phyloP scores from a whole-genome alignment of 1,140 invertebrate genomes.

The Papilio dardanus region DNA sequence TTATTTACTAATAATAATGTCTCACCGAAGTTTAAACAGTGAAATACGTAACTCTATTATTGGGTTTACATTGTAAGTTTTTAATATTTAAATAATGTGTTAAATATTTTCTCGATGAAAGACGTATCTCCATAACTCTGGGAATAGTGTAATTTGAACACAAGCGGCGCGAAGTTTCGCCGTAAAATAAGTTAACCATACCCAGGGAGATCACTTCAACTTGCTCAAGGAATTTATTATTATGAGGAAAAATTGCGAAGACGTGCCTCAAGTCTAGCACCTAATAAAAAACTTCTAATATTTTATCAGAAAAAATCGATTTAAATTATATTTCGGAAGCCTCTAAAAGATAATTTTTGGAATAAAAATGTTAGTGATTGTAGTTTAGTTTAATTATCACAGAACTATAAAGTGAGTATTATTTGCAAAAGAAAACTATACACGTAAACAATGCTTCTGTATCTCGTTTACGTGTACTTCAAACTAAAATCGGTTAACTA shows the following conservation, averaged over 20 bases:
- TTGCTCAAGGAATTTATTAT: slow-evolving; percentile 33
- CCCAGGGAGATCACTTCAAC: slow-evolving; percentile 32
- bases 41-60: too few species aligned
- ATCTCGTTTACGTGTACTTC: background rate
- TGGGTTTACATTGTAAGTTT: background rate
- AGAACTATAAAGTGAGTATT: background rate
- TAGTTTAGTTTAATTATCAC: background rate
- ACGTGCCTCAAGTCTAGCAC: slow-evolving; percentile 33
- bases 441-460: background rate
- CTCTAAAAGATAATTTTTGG: background rate
- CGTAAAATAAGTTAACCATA: slow-evolving; percentile 37
- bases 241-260: slow-evolving; percentile 36
- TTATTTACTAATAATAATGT: too few species aligned
- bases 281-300: slow-evolving; percentile 34
- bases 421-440: background rate
- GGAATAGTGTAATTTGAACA: slow-evolving; percentile 34
- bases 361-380: background rate
- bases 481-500: slow-evolving; percentile 4
- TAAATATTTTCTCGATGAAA: background rate
- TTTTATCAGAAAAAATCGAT: background rate
- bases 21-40: too few species aligned
- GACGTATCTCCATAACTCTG: background rate
- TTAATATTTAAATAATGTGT: background rate
- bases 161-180: slow-evolving; percentile 29
- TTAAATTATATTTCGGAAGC: background rate